Evolutionary conservation across 2,797 vertebrate species (phyloP).

Genomic region (Sciaenops ocellatus): DNA sequence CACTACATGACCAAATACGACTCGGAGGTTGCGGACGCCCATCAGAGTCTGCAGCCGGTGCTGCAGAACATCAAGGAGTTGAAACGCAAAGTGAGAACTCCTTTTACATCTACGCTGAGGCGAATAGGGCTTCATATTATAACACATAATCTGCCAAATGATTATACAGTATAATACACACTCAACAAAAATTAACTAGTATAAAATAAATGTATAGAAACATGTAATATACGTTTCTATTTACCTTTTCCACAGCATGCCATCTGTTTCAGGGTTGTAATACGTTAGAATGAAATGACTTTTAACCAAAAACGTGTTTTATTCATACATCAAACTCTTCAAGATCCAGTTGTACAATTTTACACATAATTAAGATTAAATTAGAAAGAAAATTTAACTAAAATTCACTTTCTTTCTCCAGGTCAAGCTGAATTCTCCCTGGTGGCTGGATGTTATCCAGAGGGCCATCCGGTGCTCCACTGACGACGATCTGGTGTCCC

Average conservation of each 20-base stretch:
- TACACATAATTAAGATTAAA: background rate
- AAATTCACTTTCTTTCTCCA: slow-evolving; percentile 58
- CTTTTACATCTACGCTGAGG: background rate
- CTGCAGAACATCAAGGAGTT: slow-evolving; percentile 94
- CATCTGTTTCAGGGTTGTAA: too few relatives aligned
- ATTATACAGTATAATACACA: background rate
- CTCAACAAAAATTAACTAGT: too few relatives aligned
- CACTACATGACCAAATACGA: slow-evolving; percentile 99
- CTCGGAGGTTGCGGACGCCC: slow-evolving; percentile 94
- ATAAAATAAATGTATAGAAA: too few relatives aligned
- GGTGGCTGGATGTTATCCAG: slow-evolving; percentile 97
- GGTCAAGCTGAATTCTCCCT: slow-evolving; percentile 92
- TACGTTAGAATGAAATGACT: background rate
- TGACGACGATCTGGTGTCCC: slow-evolving; percentile 94
- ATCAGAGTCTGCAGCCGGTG: slow-evolving; percentile 93
- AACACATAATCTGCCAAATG: background rate
- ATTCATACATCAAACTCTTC: background rate
- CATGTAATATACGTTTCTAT: too few relatives aligned
- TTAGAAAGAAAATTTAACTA: background rate
- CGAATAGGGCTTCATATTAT: background rate
- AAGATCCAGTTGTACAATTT: background rate
- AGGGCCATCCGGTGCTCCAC: slow-evolving; percentile 84
- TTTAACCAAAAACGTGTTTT: background rate
- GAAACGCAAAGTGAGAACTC: slow-evolving; percentile 89
- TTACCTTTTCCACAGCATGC: too few relatives aligned